These are phyloP conservation scores for Nomada lathburiana DNA, from an alignment of 2,888 invertebrate genomes.

Conservation along the genomic window DNA sequence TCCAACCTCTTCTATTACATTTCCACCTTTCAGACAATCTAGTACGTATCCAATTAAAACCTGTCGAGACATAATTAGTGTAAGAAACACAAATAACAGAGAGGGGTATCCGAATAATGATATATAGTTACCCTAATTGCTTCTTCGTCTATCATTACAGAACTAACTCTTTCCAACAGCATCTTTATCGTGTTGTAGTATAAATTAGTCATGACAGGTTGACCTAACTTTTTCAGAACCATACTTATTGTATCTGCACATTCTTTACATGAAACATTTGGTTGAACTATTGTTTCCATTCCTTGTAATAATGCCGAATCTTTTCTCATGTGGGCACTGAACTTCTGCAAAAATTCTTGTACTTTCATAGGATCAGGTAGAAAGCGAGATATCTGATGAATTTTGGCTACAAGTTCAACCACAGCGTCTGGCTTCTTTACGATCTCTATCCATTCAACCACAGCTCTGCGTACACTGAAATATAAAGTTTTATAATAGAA, in stretches of 20 bases:
- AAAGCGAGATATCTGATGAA: slow-evolving; percentile 90
- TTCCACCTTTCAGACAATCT: slow-evolving; percentile 90
- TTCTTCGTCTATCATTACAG: slow-evolving; percentile 97
- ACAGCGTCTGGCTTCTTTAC: slow-evolving; percentile 90
- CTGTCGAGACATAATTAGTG: slow-evolving; percentile 70
- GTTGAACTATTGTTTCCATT: slow-evolving; percentile 94
- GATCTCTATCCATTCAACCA: slow-evolving; percentile 94
- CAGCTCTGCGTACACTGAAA: slow-evolving; percentile 90
- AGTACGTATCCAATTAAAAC: slow-evolving; percentile 86
- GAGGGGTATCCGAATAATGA: too few relatives aligned
- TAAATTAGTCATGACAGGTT: slow-evolving; percentile 97
- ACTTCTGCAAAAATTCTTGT: slow-evolving; percentile 93
- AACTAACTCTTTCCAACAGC: slow-evolving; percentile 96
- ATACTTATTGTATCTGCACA: slow-evolving; percentile 94
- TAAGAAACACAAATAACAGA: not conserved
- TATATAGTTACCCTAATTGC: slow-evolving; percentile 88
- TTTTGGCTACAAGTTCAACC: slow-evolving; percentile 89
- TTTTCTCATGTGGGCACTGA: slow-evolving; percentile 91
- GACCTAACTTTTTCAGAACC: slow-evolving; percentile 96
- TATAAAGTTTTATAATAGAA: slow-evolving; percentile 7
- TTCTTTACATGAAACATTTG: slow-evolving; percentile 96
- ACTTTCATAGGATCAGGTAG: slow-evolving; percentile 97
- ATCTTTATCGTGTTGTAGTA: slow-evolving; percentile 98
- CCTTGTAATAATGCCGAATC: slow-evolving; percentile 90
- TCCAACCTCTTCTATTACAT: slow-evolving; percentile 90